phyloP scores from a whole-genome alignment of 1,140 invertebrate genomes.

The Drosophila nebulosa region DNA sequence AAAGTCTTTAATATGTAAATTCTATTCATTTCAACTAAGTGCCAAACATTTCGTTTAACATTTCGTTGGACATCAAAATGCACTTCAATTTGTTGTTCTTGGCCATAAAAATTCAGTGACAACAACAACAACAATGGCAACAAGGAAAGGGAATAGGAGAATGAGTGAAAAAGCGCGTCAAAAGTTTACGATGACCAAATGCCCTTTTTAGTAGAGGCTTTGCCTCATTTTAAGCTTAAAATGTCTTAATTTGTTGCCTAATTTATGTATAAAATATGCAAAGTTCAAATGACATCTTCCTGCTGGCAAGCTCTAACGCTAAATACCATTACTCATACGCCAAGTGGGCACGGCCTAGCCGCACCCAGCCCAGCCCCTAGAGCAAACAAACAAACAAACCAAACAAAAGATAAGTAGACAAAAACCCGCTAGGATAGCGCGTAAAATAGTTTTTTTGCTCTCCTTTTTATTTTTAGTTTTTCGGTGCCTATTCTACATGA shows the following conservation, averaged over 20 bases:
- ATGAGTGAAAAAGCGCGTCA: constrained; percentile 26
- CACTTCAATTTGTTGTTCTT: constrained; percentile 61
- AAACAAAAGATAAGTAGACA: neutral
- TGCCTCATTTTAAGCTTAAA: constrained; percentile 55
- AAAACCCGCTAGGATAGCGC: constrained; percentile 1
- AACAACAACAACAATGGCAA: constrained; percentile 18
- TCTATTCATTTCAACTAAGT: constrained; percentile 46
- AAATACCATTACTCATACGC: constrained; percentile 59
- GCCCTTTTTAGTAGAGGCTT: neutral
- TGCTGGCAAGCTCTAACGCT: constrained; percentile 22
- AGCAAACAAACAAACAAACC: constrained; percentile 26
- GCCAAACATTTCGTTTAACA: constrained; percentile 54
- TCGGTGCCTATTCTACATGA: neutral
- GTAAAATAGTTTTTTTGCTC: neutral
- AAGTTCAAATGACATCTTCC: constrained; percentile 21
- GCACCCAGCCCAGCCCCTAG: neutral
- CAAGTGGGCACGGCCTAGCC: constrained; percentile 1
- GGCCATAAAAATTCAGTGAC: constrained; percentile 35
- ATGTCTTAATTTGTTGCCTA: constrained; percentile 65
- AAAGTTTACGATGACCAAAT: constrained; percentile 54
- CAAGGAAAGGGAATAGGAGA: constrained; percentile 33
- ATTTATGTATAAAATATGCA: constrained; percentile 67
- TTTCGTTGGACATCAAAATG: constrained; percentile 57
- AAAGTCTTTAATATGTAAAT: constrained; percentile 64
- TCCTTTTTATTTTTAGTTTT: neutral